Conservation (phyloP, 2,888 invertebrate species). For the Himalopsyche japonica region DNA sequence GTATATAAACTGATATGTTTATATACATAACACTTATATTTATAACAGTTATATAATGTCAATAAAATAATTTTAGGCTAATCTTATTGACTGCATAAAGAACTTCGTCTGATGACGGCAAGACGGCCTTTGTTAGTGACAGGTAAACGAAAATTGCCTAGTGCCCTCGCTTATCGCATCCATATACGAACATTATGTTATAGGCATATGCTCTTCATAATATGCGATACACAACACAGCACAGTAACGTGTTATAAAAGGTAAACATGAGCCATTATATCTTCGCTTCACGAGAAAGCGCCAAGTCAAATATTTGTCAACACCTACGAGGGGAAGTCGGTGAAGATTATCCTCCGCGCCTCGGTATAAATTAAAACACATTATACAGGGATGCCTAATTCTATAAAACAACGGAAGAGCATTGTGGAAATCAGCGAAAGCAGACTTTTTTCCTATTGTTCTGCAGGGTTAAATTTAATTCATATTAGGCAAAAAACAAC, state of each 20-base stretch:
- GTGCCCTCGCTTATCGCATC: background rate
- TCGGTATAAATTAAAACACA: background rate
- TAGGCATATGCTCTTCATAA: background rate
- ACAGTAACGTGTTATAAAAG: background rate
- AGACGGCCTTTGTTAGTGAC: too few relatives aligned
- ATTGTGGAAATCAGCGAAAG: background rate
- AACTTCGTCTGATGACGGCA: too few relatives aligned
- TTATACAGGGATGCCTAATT: background rate
- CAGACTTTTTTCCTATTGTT: too few relatives aligned
- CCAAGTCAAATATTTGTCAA: constrained; percentile 17
- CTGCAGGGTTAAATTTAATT: too few relatives aligned
- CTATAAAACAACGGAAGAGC: background rate
- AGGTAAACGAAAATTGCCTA: too few relatives aligned
- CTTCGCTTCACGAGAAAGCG: background rate
- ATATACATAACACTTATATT: too few relatives aligned
- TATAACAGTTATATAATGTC: too few relatives aligned
- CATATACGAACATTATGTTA: background rate
- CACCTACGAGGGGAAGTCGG: background rate
- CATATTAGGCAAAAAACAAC: too few relatives aligned
- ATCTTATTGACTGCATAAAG: too few relatives aligned
- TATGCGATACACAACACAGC: background rate
- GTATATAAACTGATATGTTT: too few relatives aligned
- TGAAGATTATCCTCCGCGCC: background rate
- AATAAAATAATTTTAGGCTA: too few relatives aligned
- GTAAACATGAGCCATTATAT: background rate